phyloP scores from a whole-genome alignment of 2,888 invertebrate genomes.

The Athalia circularis region DNA sequence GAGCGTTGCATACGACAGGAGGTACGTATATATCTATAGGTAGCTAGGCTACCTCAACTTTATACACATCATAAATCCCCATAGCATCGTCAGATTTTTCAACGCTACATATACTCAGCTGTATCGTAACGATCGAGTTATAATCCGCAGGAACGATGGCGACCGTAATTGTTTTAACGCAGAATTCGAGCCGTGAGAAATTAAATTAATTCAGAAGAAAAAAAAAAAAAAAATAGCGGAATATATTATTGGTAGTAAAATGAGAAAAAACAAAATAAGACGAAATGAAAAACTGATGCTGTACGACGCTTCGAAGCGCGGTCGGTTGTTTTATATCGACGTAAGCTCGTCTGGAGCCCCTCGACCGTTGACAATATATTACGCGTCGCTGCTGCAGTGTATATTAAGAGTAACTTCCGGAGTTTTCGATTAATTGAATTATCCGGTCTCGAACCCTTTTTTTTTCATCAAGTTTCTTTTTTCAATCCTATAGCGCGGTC shows the following conservation, averaged over 20 bases:
- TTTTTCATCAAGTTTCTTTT: constrained; percentile 53
- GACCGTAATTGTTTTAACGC: too few species aligned
- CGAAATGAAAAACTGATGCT: too few species aligned
- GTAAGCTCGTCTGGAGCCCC: background rate
- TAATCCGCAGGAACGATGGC: too few species aligned
- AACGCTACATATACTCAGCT: too few species aligned
- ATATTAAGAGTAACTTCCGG: constrained; percentile 39
- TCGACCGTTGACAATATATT: constrained; percentile 15
- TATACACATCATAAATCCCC: background rate
- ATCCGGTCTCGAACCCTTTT: constrained; percentile 69
- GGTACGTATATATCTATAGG: too few species aligned
- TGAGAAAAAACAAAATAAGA: background rate
- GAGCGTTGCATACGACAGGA: too few species aligned
- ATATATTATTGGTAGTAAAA: background rate
- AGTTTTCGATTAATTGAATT: constrained; percentile 69
- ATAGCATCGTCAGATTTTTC: too few species aligned
- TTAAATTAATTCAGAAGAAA: too few species aligned
- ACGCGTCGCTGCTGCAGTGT: constrained; percentile 33
- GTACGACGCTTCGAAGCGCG: too few species aligned
- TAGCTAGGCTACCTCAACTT: background rate
- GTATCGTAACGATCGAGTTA: too few species aligned
- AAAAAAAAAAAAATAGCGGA: background rate
- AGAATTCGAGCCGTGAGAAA: too few species aligned
- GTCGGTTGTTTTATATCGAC: too few species aligned
- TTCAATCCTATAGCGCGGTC: constrained; percentile 55